Conservation (phyloP, 2,113 vertebrate species). For the Pyxicephalus adspersus region DNA sequence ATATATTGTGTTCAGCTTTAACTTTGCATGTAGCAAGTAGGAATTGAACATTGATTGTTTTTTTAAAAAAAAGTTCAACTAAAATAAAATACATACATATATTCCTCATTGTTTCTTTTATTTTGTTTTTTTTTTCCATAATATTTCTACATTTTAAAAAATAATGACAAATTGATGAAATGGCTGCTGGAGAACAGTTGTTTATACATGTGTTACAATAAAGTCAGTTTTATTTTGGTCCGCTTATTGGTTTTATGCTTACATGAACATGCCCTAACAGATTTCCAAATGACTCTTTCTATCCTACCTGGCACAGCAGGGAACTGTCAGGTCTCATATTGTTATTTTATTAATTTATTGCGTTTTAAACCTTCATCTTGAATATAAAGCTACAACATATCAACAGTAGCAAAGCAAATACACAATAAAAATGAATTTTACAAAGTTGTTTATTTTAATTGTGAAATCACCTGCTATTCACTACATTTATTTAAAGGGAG, state of each 20-base stretch:
- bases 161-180: not conserved
- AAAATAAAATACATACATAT: too few species aligned
- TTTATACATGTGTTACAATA: not conserved
- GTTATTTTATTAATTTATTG: constrained; percentile 7
- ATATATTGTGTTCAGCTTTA: too few species aligned
- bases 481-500: not conserved
- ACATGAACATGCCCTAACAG: constrained; percentile 8
- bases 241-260: not conserved
- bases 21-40: too few species aligned
- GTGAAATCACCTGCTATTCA: not conserved
- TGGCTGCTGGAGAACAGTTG: not conserved
- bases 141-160: not conserved
- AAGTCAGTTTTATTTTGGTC: not conserved
- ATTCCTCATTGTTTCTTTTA: too few species aligned
- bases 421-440: too few species aligned
- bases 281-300: not conserved
- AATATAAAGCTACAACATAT: too few species aligned
- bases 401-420: too few species aligned
- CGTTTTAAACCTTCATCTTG: not conserved
- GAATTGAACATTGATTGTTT: too few species aligned
- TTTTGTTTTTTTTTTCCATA: not conserved
- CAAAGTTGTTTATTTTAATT: too few species aligned
- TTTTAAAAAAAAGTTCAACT: too few species aligned
- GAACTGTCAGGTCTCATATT: not conserved
- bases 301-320: not conserved